Evolutionary conservation across 1,140 invertebrate genomes (phyloP).

Genomic region (Danaus plexippus): DNA sequence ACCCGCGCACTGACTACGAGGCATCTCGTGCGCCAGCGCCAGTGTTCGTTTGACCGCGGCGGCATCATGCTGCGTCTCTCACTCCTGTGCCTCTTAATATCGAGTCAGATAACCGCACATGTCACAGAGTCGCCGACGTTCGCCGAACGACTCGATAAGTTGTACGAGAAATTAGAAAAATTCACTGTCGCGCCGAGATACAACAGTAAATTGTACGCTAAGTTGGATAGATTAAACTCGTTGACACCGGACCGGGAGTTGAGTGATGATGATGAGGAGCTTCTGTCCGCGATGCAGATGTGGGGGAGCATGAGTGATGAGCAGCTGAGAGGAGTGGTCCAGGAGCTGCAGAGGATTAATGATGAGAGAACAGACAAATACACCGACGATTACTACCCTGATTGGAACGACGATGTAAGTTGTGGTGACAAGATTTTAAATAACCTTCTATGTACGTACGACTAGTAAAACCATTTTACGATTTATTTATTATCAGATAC

Average conservation of each 20-base stretch:
- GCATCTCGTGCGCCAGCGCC: conserved; percentile 19
- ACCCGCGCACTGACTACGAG: conserved; percentile 10
- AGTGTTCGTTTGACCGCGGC: conserved; percentile 32
- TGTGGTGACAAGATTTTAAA: not conserved
- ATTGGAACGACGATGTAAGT: conserved; percentile 56
- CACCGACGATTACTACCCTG: conserved; percentile 32
- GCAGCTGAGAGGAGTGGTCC: conserved; percentile 36
- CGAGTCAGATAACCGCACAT: conserved; percentile 35
- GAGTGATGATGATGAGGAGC: conserved; percentile 47
- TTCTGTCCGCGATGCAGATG: conserved; percentile 44
- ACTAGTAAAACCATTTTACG: too few relatives aligned
- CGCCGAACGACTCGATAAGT: conserved; percentile 39
- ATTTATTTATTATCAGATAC: too few relatives aligned
- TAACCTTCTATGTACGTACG: too few relatives aligned
- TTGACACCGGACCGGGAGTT: conserved; percentile 32
- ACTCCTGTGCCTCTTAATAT: conserved; percentile 31
- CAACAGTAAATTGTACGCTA: conserved; percentile 40
- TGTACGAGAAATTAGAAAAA: conserved; percentile 51
- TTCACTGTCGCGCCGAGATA: conserved; percentile 31
- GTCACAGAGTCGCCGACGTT: conserved; percentile 45
- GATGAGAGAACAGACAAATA: conserved; percentile 35
- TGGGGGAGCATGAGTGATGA: conserved; percentile 46
- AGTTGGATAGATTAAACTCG: conserved; percentile 46
- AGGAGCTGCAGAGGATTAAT: conserved; percentile 42
- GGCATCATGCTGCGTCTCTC: conserved; percentile 43